Base-by-base conservation (phyloP, 2,888 invertebrate genomes). In the Drosophila kokeensis region DNA sequence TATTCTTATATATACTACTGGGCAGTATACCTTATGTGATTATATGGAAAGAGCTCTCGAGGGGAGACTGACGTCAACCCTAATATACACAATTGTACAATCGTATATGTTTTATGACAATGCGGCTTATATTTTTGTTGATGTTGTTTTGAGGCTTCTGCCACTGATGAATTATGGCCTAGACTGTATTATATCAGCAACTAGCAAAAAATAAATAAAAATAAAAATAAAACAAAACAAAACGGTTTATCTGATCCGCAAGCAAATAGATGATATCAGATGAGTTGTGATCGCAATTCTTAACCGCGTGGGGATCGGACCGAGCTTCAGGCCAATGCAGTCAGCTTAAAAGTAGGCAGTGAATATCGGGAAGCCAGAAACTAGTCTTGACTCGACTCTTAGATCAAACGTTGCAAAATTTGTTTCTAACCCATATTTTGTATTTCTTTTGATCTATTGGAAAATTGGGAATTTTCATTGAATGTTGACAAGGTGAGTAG, bases 131-230 rank as follows among this genome's bases (percentile, higher is more conserved):
- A 75, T 61, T 69, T 71, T 24, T 77, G 76, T 78, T 70, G 70
- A 78, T 78, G 77, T 74, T 78, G 68, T 74, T 79, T 73, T 83
- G 73, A 76, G 81, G 67, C 77, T 73, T 73, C 71, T 83, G 83
- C 82, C 83, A 86, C 83, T 73, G 79, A 69, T 75, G 73, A 87
- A 69, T 84, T 84, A 84, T 87, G 84, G 66, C 68, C 76, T 45
- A 61, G 69, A 58, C 68, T 15, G 32, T 62, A n/a, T 24, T 73
- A 65, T 79, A 73, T 70, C 73, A 78, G 69, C 69, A 64, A 32
- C 30, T n/a, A 36, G 32, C 45, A 65, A 38, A 69, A 36, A 38
- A 54, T 45, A 45, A 45, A 45, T 45, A 45, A 4, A 24, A 24
- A 45, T 45, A 8, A 7, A 7, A 24, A 24, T 2, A 24, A 24